Base-by-base conservation (phyloP, 35 echinoderm and acorn worm species). In the Lytechinus pictus region DNA sequence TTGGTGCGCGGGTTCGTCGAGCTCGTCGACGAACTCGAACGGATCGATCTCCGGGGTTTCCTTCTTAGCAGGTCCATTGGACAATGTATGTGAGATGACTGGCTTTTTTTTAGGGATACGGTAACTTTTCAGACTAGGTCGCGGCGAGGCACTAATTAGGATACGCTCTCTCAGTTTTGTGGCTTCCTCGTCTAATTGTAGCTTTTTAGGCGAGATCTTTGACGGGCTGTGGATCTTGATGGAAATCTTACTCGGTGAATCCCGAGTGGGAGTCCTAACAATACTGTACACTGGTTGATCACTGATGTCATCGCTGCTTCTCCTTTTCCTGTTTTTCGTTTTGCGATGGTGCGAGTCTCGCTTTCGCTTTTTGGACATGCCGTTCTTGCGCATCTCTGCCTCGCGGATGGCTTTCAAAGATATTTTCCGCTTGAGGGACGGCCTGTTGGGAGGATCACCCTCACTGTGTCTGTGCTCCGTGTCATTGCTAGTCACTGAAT, bases 51-150 rank as follows among this genome's bases (percentile, higher is more conserved):
- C 27, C 7, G 53, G 53, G 86, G 79, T 29, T 56, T 96, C 89
- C 13, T 52, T 96, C n/a, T 89, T 91, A 4, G 87, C 88, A 19
- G 94, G 93, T 57, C 95, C 87, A 52, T 95, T 87, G 24, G 93
- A 89, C 52, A 71, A 61, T 6, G 57, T 54, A 52, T 56, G 28
- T n/a, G 96, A 96, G 27, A 91, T 57, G 86, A 71, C 86, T 10
- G 96, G 87, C 28, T 96, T 96, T 29, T 96, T 96, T 55, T 96
- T 96, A 10, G 96, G 96, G 93, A 96, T 96, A 72, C 96, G 92
- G 94, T 96, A 96, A 28, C 96, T 86, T 86, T 93, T 96, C 11
- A 96, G 94, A 61, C 94, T 95, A 86, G 57, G 28, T 52, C 93
- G 12, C 5, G 96, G 94, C 6, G 93, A 53, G 11, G 91, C 53